phyloP scores from a whole-genome alignment of 2,113 vertebrate genomes.

The Python bivittatus region DNA sequence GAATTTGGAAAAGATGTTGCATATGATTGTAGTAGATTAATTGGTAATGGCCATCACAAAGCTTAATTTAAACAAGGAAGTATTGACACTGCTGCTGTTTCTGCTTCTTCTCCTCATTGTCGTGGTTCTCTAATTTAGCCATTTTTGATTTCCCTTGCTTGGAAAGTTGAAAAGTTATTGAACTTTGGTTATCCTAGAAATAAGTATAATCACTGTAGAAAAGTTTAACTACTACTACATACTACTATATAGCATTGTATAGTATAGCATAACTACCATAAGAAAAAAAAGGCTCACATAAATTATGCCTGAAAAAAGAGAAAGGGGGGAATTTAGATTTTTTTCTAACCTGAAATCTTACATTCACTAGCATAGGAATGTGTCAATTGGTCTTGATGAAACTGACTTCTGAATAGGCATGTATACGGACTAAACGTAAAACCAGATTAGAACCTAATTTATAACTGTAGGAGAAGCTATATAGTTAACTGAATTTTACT shows the following conservation, averaged over 20 bases:
- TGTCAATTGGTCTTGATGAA: neutral
- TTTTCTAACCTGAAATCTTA: neutral
- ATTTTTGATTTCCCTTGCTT: neutral
- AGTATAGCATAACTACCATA: neutral
- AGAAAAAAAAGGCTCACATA: neutral
- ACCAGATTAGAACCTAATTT: neutral
- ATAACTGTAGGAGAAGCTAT: neutral
- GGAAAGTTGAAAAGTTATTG: no score
- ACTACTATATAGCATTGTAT: no score
- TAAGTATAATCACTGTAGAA: neutral
- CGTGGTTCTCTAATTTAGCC: no score
- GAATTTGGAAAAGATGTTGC: neutral
- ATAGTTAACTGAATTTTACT: slow-evolving; percentile 2
- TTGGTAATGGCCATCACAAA: neutral
- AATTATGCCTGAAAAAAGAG: neutral
- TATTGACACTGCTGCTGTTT: neutral
- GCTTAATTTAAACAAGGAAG: neutral
- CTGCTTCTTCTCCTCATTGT: no score
- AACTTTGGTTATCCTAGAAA: no score
- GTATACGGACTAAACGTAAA: neutral
- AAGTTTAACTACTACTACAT: neutral
- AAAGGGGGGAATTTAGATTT: neutral
- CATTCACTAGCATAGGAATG: neutral
- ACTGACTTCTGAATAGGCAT: neutral
- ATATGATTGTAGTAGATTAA: neutral